A percentile compares a stretch with the other conserved stretches of the same genome.
These are phyloP conservation scores for Theretra japonica DNA, from an alignment of 2,888 invertebrate species.

Conservation along the genomic window DNA sequence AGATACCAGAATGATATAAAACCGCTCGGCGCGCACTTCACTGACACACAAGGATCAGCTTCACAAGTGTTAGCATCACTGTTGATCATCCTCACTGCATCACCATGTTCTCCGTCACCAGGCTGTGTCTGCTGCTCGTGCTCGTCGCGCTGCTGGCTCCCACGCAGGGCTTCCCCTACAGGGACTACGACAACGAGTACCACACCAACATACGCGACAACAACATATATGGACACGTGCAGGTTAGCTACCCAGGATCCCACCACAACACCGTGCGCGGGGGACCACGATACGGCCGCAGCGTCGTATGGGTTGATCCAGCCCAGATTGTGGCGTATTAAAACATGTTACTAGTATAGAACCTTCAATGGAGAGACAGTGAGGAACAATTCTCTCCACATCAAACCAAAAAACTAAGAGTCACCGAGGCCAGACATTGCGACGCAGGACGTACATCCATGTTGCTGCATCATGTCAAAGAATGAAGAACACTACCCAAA, in stretches of 20 bases:
- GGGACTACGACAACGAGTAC: neutral
- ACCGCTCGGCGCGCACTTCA: neutral
- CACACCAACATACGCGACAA: neutral
- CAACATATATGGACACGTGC: neutral
- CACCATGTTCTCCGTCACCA: conserved; percentile 19
- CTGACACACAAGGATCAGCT: neutral
- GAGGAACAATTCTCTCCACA: too few relatives aligned
- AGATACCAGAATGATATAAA: neutral
- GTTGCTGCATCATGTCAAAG: too few relatives aligned
- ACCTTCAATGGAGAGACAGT: too few relatives aligned
- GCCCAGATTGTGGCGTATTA: neutral
- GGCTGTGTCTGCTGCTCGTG: conserved; percentile 28
- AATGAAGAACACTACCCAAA: too few relatives aligned
- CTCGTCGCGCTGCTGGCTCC: conserved; percentile 9
- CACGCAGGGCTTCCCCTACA: neutral
- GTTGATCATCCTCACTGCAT: neutral
- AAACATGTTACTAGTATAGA: neutral
- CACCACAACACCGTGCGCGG: neutral
- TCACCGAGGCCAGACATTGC: too few relatives aligned
- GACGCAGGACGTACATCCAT: too few relatives aligned
- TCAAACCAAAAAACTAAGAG: too few relatives aligned
- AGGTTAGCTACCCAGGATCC: neutral
- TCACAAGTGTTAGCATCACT: neutral
- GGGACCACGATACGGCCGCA: neutral
- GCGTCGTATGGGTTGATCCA: neutral